phyloP scores from a whole-genome alignment of 2,113 vertebrate genomes.

The Paracyprichromis sp. region DNA sequence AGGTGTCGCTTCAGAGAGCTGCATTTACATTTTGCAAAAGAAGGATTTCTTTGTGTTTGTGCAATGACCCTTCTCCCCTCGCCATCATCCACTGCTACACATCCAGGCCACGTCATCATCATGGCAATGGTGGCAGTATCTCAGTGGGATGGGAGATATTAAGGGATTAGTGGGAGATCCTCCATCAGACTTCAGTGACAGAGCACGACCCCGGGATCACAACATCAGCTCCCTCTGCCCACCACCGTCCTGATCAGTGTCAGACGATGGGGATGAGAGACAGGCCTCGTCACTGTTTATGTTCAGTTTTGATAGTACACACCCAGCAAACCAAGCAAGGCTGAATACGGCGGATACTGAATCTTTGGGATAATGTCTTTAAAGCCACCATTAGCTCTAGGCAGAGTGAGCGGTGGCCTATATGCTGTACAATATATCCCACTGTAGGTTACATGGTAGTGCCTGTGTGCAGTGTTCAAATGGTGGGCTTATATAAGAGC shows the following conservation, averaged over 20 bases:
- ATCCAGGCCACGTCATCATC: constrained; percentile 34
- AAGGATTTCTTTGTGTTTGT: background rate
- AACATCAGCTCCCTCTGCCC: constrained; percentile 10
- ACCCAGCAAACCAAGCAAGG: background rate
- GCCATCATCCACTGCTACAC: background rate
- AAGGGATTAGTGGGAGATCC: constrained; percentile 59
- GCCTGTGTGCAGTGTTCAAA: constrained; percentile 4
- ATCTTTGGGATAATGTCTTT: constrained; percentile 14
- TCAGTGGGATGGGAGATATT: constrained; percentile 51
- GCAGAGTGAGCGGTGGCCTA: constrained; percentile 13
- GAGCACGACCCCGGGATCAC: constrained; percentile 36
- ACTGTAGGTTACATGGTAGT: constrained; percentile 18
- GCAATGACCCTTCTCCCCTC: background rate
- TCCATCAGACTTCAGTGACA: constrained; percentile 35
- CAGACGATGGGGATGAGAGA: constrained; percentile 6
- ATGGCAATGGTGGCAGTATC: constrained; percentile 27
- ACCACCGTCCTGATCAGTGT: background rate
- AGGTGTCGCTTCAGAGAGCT: background rate
- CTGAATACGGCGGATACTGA: background rate
- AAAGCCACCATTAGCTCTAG: constrained; percentile 25
- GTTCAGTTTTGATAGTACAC: background rate
- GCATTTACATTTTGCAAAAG: background rate
- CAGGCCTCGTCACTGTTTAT: background rate
- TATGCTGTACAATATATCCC: constrained; percentile 21
- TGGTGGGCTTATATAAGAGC: constrained; percentile 49